Percentiles rank a stretch among this genome's conserved stretches.
These are phyloP conservation scores for Pachycephus smyrnensis DNA, from an alignment of 2,888 invertebrate species.

Conservation along the genomic window DNA sequence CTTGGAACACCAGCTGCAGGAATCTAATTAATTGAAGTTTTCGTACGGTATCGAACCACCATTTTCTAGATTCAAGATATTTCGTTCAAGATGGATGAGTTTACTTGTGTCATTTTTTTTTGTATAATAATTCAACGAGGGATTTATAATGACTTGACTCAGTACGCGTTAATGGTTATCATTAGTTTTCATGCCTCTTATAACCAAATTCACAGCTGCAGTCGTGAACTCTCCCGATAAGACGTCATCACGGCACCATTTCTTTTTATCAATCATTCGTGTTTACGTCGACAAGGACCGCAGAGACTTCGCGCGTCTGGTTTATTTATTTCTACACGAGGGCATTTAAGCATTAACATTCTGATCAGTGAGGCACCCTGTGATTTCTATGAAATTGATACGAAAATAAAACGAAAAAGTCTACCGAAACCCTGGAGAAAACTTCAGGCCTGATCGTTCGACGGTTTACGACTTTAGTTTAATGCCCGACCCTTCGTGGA, in stretches of 20 bases:
- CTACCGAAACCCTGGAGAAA: neutral
- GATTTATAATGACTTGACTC: neutral
- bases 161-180: neutral
- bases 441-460: neutral
- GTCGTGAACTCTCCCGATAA: neutral
- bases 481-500: neutral
- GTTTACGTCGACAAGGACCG: neutral
- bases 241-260: neutral
- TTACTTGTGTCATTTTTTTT: neutral
- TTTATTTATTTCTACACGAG: neutral
- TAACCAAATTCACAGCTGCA: neutral
- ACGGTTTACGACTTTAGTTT: neutral
- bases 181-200: neutral
- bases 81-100: no score
- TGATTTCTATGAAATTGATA: constrained; percentile 2
- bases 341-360: neutral
- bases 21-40: neutral
- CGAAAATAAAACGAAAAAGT: neutral
- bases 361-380: neutral
- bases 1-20: neutral
- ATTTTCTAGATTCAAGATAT: neutral
- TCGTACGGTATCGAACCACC: neutral
- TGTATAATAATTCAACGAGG: neutral
- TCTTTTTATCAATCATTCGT: neutral
- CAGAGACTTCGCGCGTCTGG: neutral